Evolutionary conservation across 2,113 vertebrate species (phyloP).

Genomic region (Campylorhamphus procurvoides): DNA sequence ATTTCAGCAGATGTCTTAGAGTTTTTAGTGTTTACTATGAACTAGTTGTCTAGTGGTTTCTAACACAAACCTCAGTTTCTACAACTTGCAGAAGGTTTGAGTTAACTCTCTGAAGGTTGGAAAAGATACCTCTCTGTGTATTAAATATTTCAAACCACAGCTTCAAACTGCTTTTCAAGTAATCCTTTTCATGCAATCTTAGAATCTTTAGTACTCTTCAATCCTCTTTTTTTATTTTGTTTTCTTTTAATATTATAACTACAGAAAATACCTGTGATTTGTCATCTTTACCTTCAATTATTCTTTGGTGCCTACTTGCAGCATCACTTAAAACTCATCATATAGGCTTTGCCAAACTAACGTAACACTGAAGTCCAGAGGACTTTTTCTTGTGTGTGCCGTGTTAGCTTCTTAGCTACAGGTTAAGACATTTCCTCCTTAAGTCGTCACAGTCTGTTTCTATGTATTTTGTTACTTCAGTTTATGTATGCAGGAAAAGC

Average conservation of each 20-base stretch:
- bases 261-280: not conserved
- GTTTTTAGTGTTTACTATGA: not conserved
- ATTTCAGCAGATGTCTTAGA: not conserved
- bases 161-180: not conserved
- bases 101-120: not conserved
- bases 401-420: not conserved
- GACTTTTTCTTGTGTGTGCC: fast-evolving
- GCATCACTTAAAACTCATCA: not conserved
- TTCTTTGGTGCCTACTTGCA: not conserved
- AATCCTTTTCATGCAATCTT: not conserved
- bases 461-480: not conserved
- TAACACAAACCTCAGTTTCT: not conserved
- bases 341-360: not conserved
- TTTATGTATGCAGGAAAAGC: not conserved
- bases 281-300: not conserved
- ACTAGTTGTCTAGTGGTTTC: not conserved
- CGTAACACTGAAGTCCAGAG: not conserved
- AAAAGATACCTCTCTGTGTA: not conserved
- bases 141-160: not conserved
- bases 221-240: not conserved
- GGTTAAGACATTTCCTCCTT: not conserved
- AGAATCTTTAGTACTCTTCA: not conserved
- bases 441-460: not conserved
- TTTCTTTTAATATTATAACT: not conserved
- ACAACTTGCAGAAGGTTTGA: not conserved